Base-by-base conservation (phyloP, 2,113 vertebrate species). In the Chlamydotis undulata region DNA sequence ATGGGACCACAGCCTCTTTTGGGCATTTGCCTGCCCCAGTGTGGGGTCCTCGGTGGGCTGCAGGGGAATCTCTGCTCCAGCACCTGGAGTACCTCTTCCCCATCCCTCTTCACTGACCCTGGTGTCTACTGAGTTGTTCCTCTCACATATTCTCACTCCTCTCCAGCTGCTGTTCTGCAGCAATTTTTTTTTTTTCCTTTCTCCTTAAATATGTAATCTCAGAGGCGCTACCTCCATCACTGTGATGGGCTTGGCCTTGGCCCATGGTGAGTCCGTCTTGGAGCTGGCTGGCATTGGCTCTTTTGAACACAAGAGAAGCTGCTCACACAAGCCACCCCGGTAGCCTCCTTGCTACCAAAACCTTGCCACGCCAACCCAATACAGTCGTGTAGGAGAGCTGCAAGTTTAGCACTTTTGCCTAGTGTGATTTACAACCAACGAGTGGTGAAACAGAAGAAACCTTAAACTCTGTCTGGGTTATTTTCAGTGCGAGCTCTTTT, bases 321-420 rank as follows among this genome's bases (percentile, higher is more conserved):
- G 92, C 28, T 79, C 21, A 60, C 33, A 83, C 41, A 19, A 53
- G 26, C 26, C 53, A 29, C 13, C 26, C 52, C 35, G 41, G 23
- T 29, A 60, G 23, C 50, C 15, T 26, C 7, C 4, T 22, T 3
- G 1, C 9, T 43, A 28, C 7, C 49, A 82, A 76, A 83, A 35
- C 7, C 7, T 56, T 87, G 47, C 31, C 15, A 26, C 0, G 0
- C 52, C 65, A 89, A 78, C 1, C 10, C 13, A 12, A 28, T 28
- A 28, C 53, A 55, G 19, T 25, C 25, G 22, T 0, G 0, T 4
- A 49, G 57, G 5, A 77, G 6, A 73, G 43, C 33, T 79, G 67
- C 26, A 80, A n/a, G 59, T 17, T 24, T 1, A 19, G 24, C 3
- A 8, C 23, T 35, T 71, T 11, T 50, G 53, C 29, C n/a, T 28